Conservation (phyloP, 2,888 invertebrate genomes). For the Harpalus rubripes region DNA sequence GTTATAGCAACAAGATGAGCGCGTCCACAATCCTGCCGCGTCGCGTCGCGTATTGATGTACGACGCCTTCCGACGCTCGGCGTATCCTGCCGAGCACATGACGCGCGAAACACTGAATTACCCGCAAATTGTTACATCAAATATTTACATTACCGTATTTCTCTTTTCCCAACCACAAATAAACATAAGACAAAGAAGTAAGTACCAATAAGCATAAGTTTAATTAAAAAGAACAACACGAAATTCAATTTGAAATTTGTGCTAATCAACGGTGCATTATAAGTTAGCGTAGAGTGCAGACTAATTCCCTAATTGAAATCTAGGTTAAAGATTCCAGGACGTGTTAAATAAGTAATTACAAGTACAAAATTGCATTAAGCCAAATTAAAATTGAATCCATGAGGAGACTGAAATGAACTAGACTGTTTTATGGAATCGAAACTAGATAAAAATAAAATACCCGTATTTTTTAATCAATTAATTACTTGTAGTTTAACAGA, state of each 20-base stretch:
- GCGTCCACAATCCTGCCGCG: constrained; percentile 1
- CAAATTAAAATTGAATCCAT: not conserved
- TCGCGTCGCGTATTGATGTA: constrained; percentile 23
- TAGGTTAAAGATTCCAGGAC: not conserved
- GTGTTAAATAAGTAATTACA: constrained; percentile 10
- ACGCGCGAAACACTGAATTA: constrained; percentile 53
- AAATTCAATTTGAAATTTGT: not conserved
- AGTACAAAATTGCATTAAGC: not conserved
- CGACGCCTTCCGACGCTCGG: not conserved
- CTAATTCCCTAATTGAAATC: constrained; percentile 17
- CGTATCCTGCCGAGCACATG: not conserved
- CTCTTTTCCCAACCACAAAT: constrained; percentile 44
- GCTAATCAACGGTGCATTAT: constrained; percentile 8
- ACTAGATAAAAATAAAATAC: no score
- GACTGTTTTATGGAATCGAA: no score
- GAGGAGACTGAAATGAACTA: not conserved
- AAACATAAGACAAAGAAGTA: constrained; percentile 26
- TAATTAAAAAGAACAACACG: not conserved
- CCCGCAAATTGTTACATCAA: constrained; percentile 55
- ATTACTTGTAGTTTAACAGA: no score
- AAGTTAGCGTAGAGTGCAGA: not conserved
- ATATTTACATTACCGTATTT: constrained; percentile 52
- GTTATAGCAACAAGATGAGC: constrained; percentile 11
- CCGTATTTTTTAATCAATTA: no score
- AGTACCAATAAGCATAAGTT: not conserved